These are phyloP conservation scores for Proisotoma minuta DNA, from an alignment of 2,888 invertebrate genomes.

Conservation along the genomic window DNA sequence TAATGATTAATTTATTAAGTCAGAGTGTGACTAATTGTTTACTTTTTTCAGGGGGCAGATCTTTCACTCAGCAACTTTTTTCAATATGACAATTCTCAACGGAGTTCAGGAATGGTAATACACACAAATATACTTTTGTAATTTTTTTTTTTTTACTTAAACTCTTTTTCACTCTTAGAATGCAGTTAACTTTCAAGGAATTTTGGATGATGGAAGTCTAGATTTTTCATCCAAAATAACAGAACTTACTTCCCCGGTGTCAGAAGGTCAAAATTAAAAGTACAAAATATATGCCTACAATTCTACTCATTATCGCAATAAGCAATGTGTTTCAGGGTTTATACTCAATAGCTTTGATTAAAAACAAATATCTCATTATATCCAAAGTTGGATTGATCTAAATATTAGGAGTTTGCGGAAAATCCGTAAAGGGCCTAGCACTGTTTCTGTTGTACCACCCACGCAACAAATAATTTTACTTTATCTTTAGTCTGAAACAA, in stretches of 20 bases:
- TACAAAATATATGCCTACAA: neutral
- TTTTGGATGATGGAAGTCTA: conserved; percentile 35
- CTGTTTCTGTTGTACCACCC: too few relatives aligned
- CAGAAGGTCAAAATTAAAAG: conserved; percentile 14
- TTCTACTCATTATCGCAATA: too few relatives aligned
- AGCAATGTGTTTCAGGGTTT: too few relatives aligned
- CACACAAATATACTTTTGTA: neutral
- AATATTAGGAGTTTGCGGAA: too few relatives aligned
- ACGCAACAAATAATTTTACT: too few relatives aligned
- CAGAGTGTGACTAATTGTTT: neutral
- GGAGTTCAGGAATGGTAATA: conserved; percentile 10
- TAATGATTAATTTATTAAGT: too few relatives aligned
- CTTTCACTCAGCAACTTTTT: conserved; percentile 26
- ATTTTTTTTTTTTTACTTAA: neutral
- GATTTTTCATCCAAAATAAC: conserved; percentile 36
- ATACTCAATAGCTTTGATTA: too few relatives aligned
- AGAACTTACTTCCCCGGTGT: conserved; percentile 12
- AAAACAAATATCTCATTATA: too few relatives aligned
- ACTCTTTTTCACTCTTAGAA: conserved; percentile 22
- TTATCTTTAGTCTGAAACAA: too few relatives aligned
- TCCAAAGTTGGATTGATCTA: too few relatives aligned
- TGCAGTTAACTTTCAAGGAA: conserved; percentile 39
- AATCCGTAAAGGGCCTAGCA: too few relatives aligned
- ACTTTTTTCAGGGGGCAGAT: conserved; percentile 10
- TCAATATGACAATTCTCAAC: conserved; percentile 7